A percentile compares a stretch with the other conserved stretches of the same genome.
Conservation (phyloP, 2,113 vertebrate species). For the Bujurquina vittata region DNA sequence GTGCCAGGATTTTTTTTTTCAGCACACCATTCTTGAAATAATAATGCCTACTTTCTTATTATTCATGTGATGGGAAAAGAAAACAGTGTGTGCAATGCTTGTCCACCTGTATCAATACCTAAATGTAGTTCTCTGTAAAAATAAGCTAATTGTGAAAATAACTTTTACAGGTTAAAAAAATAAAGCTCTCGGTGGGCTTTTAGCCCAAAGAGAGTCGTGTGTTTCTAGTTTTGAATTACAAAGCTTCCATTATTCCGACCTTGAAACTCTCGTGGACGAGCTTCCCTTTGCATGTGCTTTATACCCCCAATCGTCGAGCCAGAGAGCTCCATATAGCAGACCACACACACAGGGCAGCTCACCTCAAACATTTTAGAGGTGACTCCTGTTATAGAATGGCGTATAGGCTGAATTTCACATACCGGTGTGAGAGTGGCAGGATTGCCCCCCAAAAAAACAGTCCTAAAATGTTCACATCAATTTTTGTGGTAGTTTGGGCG, state of each 20-base stretch:
- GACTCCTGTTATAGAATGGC: slow-evolving; percentile 6
- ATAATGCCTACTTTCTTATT: slow-evolving; percentile 22
- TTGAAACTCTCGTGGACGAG: slow-evolving; percentile 28
- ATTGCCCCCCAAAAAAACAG: slow-evolving; percentile 7
- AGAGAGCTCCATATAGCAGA: slow-evolving; percentile 28
- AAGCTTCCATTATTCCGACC: slow-evolving; percentile 63
- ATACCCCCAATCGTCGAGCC: slow-evolving; percentile 28
- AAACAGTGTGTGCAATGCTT: not conserved
- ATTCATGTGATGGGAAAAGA: slow-evolving; percentile 5
- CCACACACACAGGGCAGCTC: slow-evolving; percentile 56
- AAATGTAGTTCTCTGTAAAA: not conserved
- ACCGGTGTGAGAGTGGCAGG: slow-evolving; percentile 1
- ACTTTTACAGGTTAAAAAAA: slow-evolving; percentile 48
- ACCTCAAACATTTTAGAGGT: slow-evolving; percentile 35
- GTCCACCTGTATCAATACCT: slow-evolving; percentile 68
- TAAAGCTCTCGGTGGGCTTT: slow-evolving; percentile 29
- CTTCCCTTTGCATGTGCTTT: slow-evolving; percentile 27
- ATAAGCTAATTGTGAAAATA: slow-evolving; percentile 43
- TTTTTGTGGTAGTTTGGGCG: slow-evolving; percentile 1
- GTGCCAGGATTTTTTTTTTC: slow-evolving; percentile 1
- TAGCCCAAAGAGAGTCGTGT: slow-evolving; percentile 34
- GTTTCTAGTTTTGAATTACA: slow-evolving; percentile 66
- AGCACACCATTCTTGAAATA: slow-evolving; percentile 20
- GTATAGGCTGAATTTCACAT: not conserved
- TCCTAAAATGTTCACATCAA: slow-evolving; percentile 33